Evolutionary conservation across 1,140 invertebrate genomes (phyloP).

Genomic region (Zaprionus gabonicus): DNA sequence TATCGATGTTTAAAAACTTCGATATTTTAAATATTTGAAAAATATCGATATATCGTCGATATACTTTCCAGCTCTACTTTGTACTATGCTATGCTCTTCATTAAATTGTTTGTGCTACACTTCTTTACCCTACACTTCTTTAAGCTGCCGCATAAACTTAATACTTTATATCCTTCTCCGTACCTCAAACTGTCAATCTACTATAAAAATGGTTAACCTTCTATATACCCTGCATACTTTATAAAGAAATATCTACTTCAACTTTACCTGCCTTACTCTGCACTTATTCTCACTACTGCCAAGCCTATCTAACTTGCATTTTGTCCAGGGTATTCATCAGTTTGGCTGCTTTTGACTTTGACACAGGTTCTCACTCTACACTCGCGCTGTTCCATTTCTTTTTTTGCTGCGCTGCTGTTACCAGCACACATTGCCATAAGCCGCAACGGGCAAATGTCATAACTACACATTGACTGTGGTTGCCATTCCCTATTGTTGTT

Average conservation of each 20-base stretch:
- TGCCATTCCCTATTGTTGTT: conserved; percentile 27
- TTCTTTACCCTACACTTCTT: neutral
- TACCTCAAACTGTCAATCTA: neutral
- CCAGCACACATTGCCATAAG: conserved; percentile 52
- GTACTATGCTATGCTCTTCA: too few relatives aligned
- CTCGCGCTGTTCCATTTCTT: neutral
- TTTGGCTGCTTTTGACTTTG: neutral
- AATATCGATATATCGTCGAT: too few relatives aligned
- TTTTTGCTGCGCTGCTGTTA: conserved; percentile 27
- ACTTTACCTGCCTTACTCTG: too few relatives aligned
- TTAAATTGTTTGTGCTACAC: neutral
- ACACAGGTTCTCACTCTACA: conserved; percentile 4
- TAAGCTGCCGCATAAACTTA: neutral
- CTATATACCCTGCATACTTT: neutral
- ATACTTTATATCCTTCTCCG: neutral
- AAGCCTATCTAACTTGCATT: neutral
- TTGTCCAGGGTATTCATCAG: neutral
- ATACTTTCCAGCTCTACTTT: too few relatives aligned
- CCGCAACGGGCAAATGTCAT: conserved; percentile 65
- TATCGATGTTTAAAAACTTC: too few relatives aligned
- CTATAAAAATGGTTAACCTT: neutral
- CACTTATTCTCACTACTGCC: neutral
- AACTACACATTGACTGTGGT: conserved; percentile 60
- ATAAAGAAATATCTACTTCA: neutral
- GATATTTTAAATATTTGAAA: too few relatives aligned